Conservation (phyloP, 2,888 invertebrate species). For the Tiphia femorata region DNA sequence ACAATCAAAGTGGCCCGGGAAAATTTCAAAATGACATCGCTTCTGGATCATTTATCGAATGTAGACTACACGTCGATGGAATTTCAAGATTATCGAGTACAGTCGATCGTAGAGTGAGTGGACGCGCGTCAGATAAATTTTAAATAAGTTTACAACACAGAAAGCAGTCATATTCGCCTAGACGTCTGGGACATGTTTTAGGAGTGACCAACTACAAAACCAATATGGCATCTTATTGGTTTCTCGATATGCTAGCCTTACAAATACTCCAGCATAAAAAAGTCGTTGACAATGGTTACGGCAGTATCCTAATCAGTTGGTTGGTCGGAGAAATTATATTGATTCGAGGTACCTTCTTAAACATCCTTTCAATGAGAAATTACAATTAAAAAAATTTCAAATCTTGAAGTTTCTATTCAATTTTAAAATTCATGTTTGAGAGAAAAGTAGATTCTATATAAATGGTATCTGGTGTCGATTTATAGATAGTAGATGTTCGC, state of each 20-base stretch:
- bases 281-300: slow-evolving; percentile 35
- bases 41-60: too few relatives aligned
- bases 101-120: slow-evolving; percentile 43
- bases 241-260: slow-evolving; percentile 70
- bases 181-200: slow-evolving; percentile 27
- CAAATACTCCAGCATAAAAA: slow-evolving; percentile 36
- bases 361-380: slow-evolving; percentile 5
- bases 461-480: too few relatives aligned
- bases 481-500: slow-evolving; percentile 39
- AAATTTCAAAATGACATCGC: too few relatives aligned
- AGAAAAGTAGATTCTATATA: too few relatives aligned
- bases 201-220: slow-evolving; percentile 24
- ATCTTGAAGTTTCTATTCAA: too few relatives aligned
- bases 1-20: too few relatives aligned
- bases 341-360: slow-evolving; percentile 39
- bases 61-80: too few relatives aligned
- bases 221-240: slow-evolving; percentile 64
- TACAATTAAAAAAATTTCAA: neutral
- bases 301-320: slow-evolving; percentile 53
- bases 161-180: slow-evolving; percentile 5
- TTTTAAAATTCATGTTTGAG: too few relatives aligned
- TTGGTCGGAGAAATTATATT: slow-evolving; percentile 52
- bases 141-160: neutral
- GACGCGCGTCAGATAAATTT: neutral
- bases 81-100: slow-evolving; percentile 32